Evolutionary conservation across 2,888 invertebrate genomes (phyloP).

Genomic region (Cyclophora punctaria): DNA sequence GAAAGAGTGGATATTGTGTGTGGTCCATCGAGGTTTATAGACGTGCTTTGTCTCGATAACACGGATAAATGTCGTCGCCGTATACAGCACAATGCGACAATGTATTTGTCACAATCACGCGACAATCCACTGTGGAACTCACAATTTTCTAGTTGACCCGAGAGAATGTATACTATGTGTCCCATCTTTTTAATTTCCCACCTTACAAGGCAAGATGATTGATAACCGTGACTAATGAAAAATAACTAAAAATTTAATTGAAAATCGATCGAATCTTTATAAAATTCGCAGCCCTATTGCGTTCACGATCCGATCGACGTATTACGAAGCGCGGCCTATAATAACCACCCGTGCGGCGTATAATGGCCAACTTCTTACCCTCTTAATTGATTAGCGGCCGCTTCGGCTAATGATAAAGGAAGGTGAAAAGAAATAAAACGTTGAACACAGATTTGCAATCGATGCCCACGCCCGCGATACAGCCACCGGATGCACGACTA

Average conservation of each 20-base stretch:
- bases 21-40: constrained; percentile 72
- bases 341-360: constrained; percentile 70
- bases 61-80: constrained; percentile 71
- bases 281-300: constrained; percentile 71
- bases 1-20: constrained; percentile 65
- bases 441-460: constrained; percentile 64
- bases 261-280: constrained; percentile 62
- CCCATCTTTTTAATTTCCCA: constrained; percentile 20
- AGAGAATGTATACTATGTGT: constrained; percentile 26
- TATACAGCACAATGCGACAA: constrained; percentile 65
- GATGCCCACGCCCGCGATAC: constrained; percentile 43
- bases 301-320: constrained; percentile 71
- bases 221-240: constrained; percentile 28
- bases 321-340: constrained; percentile 67
- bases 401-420: constrained; percentile 73
- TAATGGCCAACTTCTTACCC: constrained; percentile 74
- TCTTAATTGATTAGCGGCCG: constrained; percentile 77
- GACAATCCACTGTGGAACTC: constrained; percentile 58
- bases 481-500: constrained; percentile 44
- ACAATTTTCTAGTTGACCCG: constrained; percentile 33
- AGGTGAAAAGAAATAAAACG: constrained; percentile 73
- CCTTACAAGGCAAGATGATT: constrained; percentile 5
- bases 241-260: constrained; percentile 53
- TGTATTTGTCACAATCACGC: constrained; percentile 60
- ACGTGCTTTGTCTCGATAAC: constrained; percentile 71